Evolutionary conservation across 2,888 invertebrate genomes (phyloP), one percentile per base, ranked within the genome.

Genomic region (Nomada fabriciana): DNA sequence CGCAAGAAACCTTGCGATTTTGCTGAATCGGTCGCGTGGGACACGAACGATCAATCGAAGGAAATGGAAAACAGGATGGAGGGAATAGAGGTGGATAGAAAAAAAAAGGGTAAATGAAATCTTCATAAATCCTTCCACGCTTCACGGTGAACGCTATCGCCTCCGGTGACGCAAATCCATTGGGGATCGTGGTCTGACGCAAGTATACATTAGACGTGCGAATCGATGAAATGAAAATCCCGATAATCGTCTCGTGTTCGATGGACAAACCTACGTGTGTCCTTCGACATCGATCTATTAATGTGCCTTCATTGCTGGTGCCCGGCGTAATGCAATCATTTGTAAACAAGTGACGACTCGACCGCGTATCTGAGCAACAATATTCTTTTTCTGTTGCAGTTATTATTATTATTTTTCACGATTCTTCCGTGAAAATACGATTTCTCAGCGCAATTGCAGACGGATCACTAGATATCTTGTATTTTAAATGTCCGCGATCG

Each of bases 251-350:
- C 61, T 84, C 75, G 82, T 29, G 80, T 74, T 80, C 85, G 86
- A 76, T 65, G 79, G 80, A 71, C 76, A 88, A 89, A 87, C 89
- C 89, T 87, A 90, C 90, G 88, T 60, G 73, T 68, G 87, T 88
- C 90, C 90, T 90, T 90, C 89, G 88, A 88, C 83, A 87, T 88
- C 86, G 86, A 89, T 88, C 89, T 79, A 75, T 76, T 76, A 84
- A 76, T 67, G 67, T 61, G 64, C 71, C 68, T 59, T 67, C 70
- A 42, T 47, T 71, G 52, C n/a, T 57, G 61, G 63, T 59, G 60
- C 13, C 67, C 61, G 52, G 9, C 60, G 85, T 82, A 85, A 85
- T 15, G 76, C 72, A 67, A 85, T 85, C 74, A 69, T 64, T 59
- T 25, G 85, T 84, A 84, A 85, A 85, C 79, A 85, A 72, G 57